Percentiles rank a stretch among this genome's conserved stretches.
Conservation (phyloP, 2,797 vertebrate genomes). For the Pelobates cultripes region DNA sequence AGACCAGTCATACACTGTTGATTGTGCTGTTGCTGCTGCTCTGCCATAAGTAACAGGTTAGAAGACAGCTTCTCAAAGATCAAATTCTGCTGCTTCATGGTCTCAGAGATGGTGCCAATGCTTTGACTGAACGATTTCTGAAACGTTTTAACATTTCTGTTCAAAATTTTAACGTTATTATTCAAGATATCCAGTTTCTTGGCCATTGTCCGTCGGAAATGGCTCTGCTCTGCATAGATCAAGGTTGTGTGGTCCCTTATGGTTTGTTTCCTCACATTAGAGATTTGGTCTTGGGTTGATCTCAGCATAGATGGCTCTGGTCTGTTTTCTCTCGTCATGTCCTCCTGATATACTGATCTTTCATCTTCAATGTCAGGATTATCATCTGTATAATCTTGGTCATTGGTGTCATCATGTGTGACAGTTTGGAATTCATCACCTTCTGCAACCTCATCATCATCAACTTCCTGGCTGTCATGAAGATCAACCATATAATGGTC, state of each 20-base stretch:
- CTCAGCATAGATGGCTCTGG: neutral
- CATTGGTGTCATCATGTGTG: conserved; percentile 2
- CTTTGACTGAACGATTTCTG: conserved; percentile 19
- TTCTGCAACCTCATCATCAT: conserved; percentile 13
- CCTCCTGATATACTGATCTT: neutral
- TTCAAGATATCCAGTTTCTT: conserved; percentile 20
- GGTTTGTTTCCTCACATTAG: neutral
- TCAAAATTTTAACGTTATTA: conserved; percentile 16
- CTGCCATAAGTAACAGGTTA: conserved; percentile 17
- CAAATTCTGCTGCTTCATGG: conserved; percentile 21
- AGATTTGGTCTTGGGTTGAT: neutral
- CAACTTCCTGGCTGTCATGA: neutral
- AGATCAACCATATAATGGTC: conserved; percentile 3
- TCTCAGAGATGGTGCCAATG: conserved; percentile 1
- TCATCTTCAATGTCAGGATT: conserved; percentile 2
- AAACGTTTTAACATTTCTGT: conserved; percentile 16
- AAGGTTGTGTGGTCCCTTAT: conserved; percentile 15
- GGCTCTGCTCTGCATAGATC: conserved; percentile 35
- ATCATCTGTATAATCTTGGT: neutral
- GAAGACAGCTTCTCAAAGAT: conserved; percentile 28
- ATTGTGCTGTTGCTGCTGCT: conserved; percentile 35
- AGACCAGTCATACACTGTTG: conserved; percentile 20
- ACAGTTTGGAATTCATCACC: neutral
- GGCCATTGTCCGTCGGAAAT: conserved; percentile 29
- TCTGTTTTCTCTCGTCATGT: neutral